These are phyloP conservation scores for Neuroscelio doddi DNA, from an alignment of 2,888 invertebrate species.

Conservation along the genomic window DNA sequence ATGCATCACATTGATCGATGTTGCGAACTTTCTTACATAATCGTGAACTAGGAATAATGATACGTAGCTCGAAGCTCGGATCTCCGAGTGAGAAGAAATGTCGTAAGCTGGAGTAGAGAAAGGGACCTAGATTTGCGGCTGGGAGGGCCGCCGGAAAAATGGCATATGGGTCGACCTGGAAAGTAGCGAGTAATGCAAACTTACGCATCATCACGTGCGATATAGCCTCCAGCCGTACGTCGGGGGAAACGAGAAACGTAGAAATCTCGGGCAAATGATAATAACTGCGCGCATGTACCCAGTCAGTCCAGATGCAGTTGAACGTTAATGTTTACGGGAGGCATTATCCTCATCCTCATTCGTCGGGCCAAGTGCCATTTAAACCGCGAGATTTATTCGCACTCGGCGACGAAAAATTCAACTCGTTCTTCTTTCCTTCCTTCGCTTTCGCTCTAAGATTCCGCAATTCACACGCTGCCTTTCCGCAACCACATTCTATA, in stretches of 20 bases:
- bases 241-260: conserved; percentile 5
- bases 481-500: too few species aligned
- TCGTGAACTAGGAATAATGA: conserved; percentile 33
- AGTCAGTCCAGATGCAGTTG: background rate
- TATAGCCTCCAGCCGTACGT: too few species aligned
- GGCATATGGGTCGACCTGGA: conserved; percentile 43
- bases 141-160: conserved; percentile 32
- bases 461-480: too few species aligned
- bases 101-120: conserved; percentile 31
- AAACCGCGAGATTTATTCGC: too few species aligned
- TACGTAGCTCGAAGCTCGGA: conserved; percentile 11
- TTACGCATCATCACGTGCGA: conserved; percentile 34
- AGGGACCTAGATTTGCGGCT: conserved; percentile 39
- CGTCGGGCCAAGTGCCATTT: conserved; percentile 2
- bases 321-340: too few species aligned
- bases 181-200: conserved; percentile 37
- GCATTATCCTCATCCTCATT: too few species aligned
- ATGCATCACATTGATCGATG: too few species aligned
- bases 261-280: conserved; percentile 8
- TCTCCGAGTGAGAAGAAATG: background rate
- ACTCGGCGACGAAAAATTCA: too few species aligned
- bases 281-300: conserved; percentile 1
- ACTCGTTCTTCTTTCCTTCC: background rate
- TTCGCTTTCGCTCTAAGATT: background rate
- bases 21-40: conserved; percentile 41